A percentile compares a stretch with the other conserved stretches of the same genome.
Evolutionary conservation across 2,113 vertebrate genomes (phyloP).

Genomic region (Diadophis punctatus): DNA sequence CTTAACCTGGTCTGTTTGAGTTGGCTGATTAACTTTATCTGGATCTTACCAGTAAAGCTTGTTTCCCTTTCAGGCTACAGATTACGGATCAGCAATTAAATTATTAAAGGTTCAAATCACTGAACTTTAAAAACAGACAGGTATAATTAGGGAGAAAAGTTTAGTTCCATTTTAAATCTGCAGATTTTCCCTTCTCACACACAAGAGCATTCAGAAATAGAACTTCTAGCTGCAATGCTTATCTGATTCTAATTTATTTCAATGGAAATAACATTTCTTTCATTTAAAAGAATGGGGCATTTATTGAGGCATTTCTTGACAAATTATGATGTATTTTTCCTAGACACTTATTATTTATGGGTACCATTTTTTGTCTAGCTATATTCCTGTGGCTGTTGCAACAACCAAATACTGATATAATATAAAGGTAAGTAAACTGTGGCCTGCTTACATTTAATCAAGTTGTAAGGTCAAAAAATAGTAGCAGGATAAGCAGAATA

Average conservation of each 20-base stretch:
- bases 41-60: not conserved
- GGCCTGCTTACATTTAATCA: not conserved
- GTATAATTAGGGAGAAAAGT: not conserved
- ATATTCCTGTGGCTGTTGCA: not conserved
- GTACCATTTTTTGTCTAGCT: not conserved
- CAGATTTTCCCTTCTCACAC: not conserved
- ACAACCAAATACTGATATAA: not conserved
- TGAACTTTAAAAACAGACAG: not conserved
- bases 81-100: not conserved
- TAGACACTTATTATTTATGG: not conserved
- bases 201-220: not conserved
- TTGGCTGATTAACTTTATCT: not conserved
- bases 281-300: not conserved
- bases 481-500: not conserved
- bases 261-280: not conserved
- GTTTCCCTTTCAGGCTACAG: not conserved
- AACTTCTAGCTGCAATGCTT: not conserved
- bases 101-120: not conserved
- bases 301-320: not conserved
- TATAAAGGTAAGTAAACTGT: not conserved
- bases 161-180: not conserved
- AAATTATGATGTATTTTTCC: not conserved
- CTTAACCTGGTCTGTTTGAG: not conserved
- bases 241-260: not conserved
- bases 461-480: not conserved